Evolutionary conservation across 1,140 invertebrate genomes (phyloP), one percentile per base, ranked within the genome.

Genomic region (Euglossa dilemma): DNA sequence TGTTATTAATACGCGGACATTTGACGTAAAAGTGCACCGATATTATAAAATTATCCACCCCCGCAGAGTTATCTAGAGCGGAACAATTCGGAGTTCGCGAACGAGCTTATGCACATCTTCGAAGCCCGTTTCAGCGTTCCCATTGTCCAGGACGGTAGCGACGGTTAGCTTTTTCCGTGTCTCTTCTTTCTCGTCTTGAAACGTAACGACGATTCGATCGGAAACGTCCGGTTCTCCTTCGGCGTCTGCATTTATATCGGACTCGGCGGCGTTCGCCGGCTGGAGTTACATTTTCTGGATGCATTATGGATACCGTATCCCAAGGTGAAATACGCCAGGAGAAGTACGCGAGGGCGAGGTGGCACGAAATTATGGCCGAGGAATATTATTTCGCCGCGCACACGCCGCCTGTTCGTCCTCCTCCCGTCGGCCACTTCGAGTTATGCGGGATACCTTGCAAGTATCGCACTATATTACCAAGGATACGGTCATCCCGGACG

Each of bases 351-450:
- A 61, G 85, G 85, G 83, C 76, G 72, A 54, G 52, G 23, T 11
- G 20, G 64, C 59, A 52, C 83, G 80, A 87, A 89, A 89, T 89
- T 89, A 89, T 84, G 84, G 63, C 80, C 80, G 63, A 71, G 80
- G 84, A 88, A 89, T 88, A 89, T 89, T 89, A 88, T 89, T 89
- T 88, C 87, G 67, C 66, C 73, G 59, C 54, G 57, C 76, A 52
- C 71, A 28, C 59, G 36, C 36, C 36, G 36, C 36, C 36, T 67
- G 43, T 71, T 63, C 84, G 69, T 72, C 73, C 67, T 47, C 71
- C 69, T 61, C 54, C 54, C 79, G 84, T 20, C 71, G 74, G 56
- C 79, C 56, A 20, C 70, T 75, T 86, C 86, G 80, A 86, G 86
- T 86, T 86, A 86, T 86, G 74, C 85, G 63, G 80, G 86, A 86